Conservation (phyloP, 2,797 vertebrate species). For the Chelidonichthys spinosus region DNA sequence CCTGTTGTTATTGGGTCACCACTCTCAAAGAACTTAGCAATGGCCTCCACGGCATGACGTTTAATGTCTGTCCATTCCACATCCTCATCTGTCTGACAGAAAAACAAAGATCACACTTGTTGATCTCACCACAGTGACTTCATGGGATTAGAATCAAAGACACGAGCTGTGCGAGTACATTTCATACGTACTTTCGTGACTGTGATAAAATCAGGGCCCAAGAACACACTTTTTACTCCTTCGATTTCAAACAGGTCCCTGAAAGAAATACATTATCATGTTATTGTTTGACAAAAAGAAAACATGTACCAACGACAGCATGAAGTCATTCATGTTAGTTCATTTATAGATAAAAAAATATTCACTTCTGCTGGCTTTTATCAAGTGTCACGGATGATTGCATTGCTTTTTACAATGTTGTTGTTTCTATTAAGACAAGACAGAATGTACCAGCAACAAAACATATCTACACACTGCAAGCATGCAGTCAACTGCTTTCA, state of each 20-base stretch:
- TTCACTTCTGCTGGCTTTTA: conserved; percentile 9
- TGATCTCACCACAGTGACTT: neutral
- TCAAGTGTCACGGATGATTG: neutral
- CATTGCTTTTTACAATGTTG: neutral
- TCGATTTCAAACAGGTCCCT: conserved; percentile 87
- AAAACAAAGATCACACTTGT: conserved; percentile 14
- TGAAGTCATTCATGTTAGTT: neutral
- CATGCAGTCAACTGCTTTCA: neutral
- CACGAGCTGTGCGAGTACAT: conserved; percentile 18
- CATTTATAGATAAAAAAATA: conserved; percentile 21
- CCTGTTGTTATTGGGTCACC: conserved; percentile 82
- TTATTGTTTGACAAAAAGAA: conserved; percentile 20
- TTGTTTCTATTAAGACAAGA: neutral
- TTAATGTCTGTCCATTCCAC: conserved; percentile 86
- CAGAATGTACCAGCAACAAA: conserved; percentile 12
- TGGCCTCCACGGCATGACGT: conserved; percentile 75
- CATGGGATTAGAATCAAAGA: neutral
- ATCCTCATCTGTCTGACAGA: conserved; percentile 81
- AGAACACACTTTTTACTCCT: conserved; percentile 89
- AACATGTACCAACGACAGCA: conserved; percentile 11
- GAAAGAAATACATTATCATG: conserved; percentile 35
- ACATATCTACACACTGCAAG: conserved; percentile 15
- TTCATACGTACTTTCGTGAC: conserved; percentile 83
- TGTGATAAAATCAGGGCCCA: conserved; percentile 89
- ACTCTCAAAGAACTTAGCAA: conserved; percentile 84